phyloP scores from a whole-genome alignment of 2,797 vertebrate species.

The Lithobates pipiens region DNA sequence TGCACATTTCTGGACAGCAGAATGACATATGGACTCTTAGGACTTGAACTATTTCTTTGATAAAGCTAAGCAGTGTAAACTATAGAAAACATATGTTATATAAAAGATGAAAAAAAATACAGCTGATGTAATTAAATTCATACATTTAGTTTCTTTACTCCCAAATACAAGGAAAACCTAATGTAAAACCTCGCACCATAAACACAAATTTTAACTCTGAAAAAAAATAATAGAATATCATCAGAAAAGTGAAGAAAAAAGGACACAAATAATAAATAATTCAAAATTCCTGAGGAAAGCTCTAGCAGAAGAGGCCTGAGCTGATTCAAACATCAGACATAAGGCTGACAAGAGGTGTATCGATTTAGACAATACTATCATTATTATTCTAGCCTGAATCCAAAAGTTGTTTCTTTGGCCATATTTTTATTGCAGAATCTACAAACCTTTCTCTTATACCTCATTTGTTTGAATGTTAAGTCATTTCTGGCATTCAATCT shows the following conservation, averaged over 20 bases:
- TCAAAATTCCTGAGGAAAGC: conserved; percentile 83
- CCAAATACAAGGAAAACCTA: conserved; percentile 82
- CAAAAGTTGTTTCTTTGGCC: conserved; percentile 77
- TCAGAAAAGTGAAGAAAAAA: conserved; percentile 72
- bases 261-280: conserved; percentile 88
- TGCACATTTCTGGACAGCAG: conserved; percentile 66
- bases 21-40: conserved; percentile 67
- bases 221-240: conserved; percentile 68
- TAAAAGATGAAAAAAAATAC: conserved; percentile 31
- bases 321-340: conserved; percentile 86
- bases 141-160: conserved; percentile 78
- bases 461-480: conserved; percentile 72
- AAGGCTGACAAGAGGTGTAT: conserved; percentile 83
- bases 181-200: conserved; percentile 78
- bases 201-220: conserved; percentile 80
- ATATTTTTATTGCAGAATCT: conserved; percentile 76
- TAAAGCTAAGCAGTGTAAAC: conserved; percentile 65
- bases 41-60: conserved; percentile 71
- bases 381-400: conserved; percentile 81
- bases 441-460: conserved; percentile 72
- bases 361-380: conserved; percentile 85
- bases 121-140: conserved; percentile 79
- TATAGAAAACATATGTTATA: conserved; percentile 72
- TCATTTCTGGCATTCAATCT: conserved; percentile 74
- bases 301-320: conserved; percentile 78